Conservation (phyloP, 2,797 vertebrate species). For the Rhabdophis nuchalis region DNA sequence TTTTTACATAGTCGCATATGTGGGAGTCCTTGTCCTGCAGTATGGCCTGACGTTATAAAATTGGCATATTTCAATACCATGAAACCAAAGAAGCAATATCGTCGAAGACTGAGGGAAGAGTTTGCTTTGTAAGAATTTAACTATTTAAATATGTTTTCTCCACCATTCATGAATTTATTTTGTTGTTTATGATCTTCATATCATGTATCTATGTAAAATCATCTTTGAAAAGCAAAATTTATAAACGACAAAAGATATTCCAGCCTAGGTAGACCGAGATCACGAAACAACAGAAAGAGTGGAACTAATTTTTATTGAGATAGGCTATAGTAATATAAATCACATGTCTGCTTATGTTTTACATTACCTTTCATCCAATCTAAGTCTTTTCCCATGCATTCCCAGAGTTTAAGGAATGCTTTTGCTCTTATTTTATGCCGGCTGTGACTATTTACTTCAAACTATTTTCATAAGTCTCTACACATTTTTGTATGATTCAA, state of each 20-base stretch:
- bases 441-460: not conserved
- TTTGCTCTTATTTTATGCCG: not conserved
- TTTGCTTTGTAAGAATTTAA: constrained; percentile 90
- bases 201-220: not conserved
- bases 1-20: constrained; percentile 86
- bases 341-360: not conserved
- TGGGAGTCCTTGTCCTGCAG: constrained; percentile 94
- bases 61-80: constrained; percentile 99
- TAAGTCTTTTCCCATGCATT: not conserved
- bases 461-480: not conserved
- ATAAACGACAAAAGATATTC: not conserved
- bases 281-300: not conserved
- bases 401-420: not conserved
- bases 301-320: not conserved
- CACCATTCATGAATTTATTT: not conserved
- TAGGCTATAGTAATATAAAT: not conserved
- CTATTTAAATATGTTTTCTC: not conserved
- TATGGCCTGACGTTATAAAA: constrained; percentile 98
- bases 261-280: not conserved
- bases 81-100: constrained; percentile 99
- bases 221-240: not conserved
- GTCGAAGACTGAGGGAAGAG: constrained; percentile 92
- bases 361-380: not conserved
- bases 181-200: not conserved
- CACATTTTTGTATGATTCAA: not conserved